Conservation (phyloP, 2,113 vertebrate genomes). For the Epinephelus lanceolatus region DNA sequence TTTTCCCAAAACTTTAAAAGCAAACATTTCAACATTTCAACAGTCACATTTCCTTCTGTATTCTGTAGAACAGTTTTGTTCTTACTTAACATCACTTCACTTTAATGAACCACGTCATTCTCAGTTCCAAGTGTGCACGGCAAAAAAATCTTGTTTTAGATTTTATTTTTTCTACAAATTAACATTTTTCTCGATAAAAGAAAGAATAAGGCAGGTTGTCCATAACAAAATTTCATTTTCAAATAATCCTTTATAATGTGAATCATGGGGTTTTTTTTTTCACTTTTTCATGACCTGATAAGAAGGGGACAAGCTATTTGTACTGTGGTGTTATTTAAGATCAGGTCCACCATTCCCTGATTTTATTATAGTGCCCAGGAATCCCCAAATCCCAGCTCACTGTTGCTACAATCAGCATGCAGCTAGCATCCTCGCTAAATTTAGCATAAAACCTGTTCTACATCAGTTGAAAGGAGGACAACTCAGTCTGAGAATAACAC, state of each 20-base stretch:
- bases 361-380: neutral
- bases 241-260: too few relatives aligned
- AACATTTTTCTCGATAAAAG: too few relatives aligned
- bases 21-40: neutral
- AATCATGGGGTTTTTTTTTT: too few relatives aligned
- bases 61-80: neutral
- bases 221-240: too few relatives aligned
- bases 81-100: neutral
- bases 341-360: neutral
- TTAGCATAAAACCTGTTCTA: neutral
- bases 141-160: neutral
- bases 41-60: neutral
- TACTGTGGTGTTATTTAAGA: neutral
- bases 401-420: conserved; percentile 5
- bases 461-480: neutral
- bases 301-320: neutral
- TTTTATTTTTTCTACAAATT: too few relatives aligned
- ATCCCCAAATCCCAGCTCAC: conserved; percentile 17
- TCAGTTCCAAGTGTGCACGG: neutral
- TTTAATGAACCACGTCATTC: neutral
- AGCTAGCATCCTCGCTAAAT: neutral
- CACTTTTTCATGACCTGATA: too few relatives aligned
- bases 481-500: neutral
- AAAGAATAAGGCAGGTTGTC: too few relatives aligned
- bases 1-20: neutral